Percentiles rank a stretch among this genome's conserved stretches.
Conservation (phyloP, 2,113 vertebrate genomes). For the Mobula hypostoma region DNA sequence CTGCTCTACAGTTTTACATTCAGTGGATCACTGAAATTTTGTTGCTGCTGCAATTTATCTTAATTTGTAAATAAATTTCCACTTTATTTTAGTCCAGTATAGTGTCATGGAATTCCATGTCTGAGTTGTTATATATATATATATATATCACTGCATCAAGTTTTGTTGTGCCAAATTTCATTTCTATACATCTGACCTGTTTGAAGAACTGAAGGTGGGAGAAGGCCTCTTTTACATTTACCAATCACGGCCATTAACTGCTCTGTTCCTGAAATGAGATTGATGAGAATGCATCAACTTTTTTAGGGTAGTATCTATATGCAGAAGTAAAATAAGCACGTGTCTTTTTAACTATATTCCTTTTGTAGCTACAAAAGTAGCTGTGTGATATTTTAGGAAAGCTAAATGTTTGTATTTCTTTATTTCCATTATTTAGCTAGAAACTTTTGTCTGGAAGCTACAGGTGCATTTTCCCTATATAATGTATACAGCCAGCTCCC, state of each 20-base stretch:
- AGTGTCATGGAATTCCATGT: background rate
- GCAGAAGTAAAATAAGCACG: background rate
- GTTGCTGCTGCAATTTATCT: background rate
- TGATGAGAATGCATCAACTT: background rate
- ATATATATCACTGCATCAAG: background rate
- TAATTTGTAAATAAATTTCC: slow-evolving; percentile 3
- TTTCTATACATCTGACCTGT: background rate
- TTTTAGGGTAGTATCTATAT: background rate
- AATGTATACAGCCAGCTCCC: too few relatives aligned
- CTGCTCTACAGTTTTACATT: background rate
- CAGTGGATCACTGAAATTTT: background rate
- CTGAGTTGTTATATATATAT: background rate
- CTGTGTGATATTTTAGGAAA: too few relatives aligned
- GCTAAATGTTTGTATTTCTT: too few relatives aligned
- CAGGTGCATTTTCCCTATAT: too few relatives aligned
- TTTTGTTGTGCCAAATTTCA: background rate
- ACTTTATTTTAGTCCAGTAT: background rate
- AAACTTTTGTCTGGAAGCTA: too few relatives aligned
- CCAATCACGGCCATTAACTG: background rate
- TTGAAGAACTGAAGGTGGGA: too few relatives aligned
- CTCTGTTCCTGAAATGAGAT: background rate
- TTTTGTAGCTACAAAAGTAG: background rate
- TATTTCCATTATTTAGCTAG: too few relatives aligned
- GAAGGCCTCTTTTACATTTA: background rate
- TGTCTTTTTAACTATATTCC: background rate